A percentile compares a stretch with the other conserved stretches of the same genome.
phyloP scores from a whole-genome alignment of 2,888 invertebrate species.

The Luperina testacea region DNA sequence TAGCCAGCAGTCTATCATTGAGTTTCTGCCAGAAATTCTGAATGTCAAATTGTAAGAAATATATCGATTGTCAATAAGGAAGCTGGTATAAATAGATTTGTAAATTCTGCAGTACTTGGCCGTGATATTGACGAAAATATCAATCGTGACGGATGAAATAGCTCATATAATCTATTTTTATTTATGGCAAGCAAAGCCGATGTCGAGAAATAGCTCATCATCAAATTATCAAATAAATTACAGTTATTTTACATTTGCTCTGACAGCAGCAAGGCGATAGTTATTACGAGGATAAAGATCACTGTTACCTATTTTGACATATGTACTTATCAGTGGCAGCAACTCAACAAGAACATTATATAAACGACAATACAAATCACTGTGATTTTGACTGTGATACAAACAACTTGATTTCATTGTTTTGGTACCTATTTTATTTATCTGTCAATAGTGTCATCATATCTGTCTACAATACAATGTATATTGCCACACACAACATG shows the following conservation, averaged over 20 bases:
- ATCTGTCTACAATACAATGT: background rate
- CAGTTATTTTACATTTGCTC: background rate
- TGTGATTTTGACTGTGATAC: background rate
- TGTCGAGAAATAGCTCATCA: background rate
- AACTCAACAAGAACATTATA: background rate
- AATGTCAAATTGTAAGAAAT: conserved; percentile 29
- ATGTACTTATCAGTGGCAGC: background rate
- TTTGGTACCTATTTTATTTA: background rate
- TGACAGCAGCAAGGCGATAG: background rate
- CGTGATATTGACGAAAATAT: conserved; percentile 14
- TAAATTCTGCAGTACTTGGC: conserved; percentile 51
- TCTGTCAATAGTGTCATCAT: background rate
- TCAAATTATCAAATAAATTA: conserved; percentile 19
- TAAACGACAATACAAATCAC: background rate
- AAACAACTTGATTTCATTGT: background rate
- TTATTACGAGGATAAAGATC: background rate
- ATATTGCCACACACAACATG: conserved; percentile 59
- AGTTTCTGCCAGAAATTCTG: conserved; percentile 66
- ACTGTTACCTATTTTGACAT: background rate
- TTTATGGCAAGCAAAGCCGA: no score
- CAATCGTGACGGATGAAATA: conserved; percentile 4
- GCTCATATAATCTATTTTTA: no score
- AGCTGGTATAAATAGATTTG: conserved; percentile 60
- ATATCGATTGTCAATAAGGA: conserved; percentile 65
- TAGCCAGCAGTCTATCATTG: conserved; percentile 55